A percentile compares a stretch with the other conserved stretches of the same genome.
phyloP scores from a whole-genome alignment of 2,797 vertebrate genomes.

The Manis crassicaudata region DNA sequence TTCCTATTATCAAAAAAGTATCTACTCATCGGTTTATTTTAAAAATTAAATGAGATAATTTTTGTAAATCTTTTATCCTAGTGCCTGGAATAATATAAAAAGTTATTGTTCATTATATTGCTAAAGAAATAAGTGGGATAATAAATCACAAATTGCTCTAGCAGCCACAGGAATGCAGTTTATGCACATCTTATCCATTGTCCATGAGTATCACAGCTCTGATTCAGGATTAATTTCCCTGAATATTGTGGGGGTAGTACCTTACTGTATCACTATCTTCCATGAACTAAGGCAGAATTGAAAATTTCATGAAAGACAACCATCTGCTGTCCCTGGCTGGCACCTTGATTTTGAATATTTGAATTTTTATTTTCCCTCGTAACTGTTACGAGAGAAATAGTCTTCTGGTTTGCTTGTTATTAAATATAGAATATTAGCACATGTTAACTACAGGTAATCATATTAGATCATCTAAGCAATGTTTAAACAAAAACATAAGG shows the following conservation, averaged over 20 bases:
- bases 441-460: not conserved
- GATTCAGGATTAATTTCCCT: not conserved
- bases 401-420: not conserved
- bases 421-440: not conserved
- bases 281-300: not conserved
- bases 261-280: not conserved
- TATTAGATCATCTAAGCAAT: not conserved
- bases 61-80: not conserved
- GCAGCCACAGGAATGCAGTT: not conserved
- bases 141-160: not conserved
- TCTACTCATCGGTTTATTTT: not conserved
- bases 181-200: not conserved
- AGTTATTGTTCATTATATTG: not conserved
- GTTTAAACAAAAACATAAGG: not conserved
- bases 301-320: not conserved
- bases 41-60: not conserved
- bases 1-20: not conserved
- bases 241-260: not conserved
- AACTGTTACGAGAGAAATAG: not conserved
- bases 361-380: not conserved
- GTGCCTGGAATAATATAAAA: not conserved
- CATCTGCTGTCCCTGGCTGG: not conserved
- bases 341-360: not conserved
- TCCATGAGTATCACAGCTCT: not conserved
- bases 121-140: not conserved